phyloP scores from a whole-genome alignment of 35 echinoderm and acorn worm species.

The Acanthaster planci region DNA sequence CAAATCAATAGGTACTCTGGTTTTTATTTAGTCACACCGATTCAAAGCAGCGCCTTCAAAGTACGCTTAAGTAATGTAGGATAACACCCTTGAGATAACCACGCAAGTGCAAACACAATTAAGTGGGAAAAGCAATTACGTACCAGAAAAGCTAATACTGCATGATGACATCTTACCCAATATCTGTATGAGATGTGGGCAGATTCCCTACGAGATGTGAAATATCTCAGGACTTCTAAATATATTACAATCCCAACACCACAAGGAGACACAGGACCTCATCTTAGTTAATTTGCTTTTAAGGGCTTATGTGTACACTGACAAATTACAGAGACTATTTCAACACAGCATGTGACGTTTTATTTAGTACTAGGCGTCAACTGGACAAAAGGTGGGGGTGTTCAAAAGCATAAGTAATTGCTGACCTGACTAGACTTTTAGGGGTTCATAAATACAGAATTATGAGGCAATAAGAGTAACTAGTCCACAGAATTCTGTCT shows the following conservation, averaged over 20 bases:
- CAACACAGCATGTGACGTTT: background rate
- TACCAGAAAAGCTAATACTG: background rate
- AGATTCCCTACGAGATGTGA: background rate
- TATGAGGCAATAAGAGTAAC: constrained; percentile 5
- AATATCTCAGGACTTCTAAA: background rate
- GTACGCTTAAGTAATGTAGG: background rate
- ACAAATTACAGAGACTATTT: constrained; percentile 13
- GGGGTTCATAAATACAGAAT: constrained; percentile 19
- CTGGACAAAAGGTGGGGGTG: background rate
- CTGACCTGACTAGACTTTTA: background rate
- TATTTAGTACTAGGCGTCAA: constrained; percentile 1
- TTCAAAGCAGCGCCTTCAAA: background rate
- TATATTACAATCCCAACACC: background rate
- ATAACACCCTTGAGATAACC: constrained; percentile 4
- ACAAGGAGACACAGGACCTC: background rate
- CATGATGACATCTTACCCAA: background rate
- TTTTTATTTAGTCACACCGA: background rate
- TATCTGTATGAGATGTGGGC: constrained; percentile 4
- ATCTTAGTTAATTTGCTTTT: background rate
- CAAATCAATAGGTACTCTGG: too few species aligned
- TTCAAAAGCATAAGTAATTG: background rate
- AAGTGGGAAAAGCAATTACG: constrained; percentile 1
- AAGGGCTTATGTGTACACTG: background rate
- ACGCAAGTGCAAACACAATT: constrained; percentile 17
- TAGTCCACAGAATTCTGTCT: constrained; percentile 3